phyloP scores from a whole-genome alignment of 2,113 vertebrate species.

The Telmatochromis sp. region DNA sequence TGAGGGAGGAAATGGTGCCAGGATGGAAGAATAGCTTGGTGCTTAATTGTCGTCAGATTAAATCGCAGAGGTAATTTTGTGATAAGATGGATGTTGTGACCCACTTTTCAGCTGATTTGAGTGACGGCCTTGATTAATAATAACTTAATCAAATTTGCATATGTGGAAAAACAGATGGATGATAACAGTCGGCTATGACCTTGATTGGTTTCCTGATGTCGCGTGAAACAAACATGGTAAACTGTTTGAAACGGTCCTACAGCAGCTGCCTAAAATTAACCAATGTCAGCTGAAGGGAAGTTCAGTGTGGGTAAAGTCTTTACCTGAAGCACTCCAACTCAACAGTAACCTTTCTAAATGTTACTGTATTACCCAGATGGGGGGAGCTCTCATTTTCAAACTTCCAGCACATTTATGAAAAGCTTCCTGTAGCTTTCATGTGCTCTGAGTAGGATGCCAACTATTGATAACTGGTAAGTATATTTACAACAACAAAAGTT shows the following conservation, averaged over 20 bases:
- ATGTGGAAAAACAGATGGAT: background rate
- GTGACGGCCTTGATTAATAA: conserved; percentile 30
- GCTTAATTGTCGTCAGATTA: background rate
- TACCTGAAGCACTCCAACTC: background rate
- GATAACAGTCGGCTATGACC: background rate
- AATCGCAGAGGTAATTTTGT: background rate
- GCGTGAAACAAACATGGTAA: background rate
- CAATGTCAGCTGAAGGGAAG: background rate
- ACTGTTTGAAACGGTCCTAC: background rate
- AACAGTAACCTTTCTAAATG: background rate
- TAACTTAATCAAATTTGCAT: conserved; percentile 21
- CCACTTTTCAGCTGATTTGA: conserved; percentile 14
- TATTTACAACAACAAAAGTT: background rate
- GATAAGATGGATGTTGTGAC: background rate
- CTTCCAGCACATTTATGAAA: background rate
- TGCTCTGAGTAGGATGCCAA: background rate
- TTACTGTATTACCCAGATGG: background rate
- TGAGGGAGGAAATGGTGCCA: background rate
- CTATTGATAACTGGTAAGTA: background rate
- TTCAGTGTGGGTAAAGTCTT: fast-evolving
- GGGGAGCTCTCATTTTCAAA: background rate
- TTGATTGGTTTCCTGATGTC: background rate
- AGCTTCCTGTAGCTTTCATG: background rate
- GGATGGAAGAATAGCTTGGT: background rate
- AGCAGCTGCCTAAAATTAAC: background rate